Evolutionary conservation across 2,888 invertebrate genomes (phyloP).

Genomic region (Drosophila quinaria): DNA sequence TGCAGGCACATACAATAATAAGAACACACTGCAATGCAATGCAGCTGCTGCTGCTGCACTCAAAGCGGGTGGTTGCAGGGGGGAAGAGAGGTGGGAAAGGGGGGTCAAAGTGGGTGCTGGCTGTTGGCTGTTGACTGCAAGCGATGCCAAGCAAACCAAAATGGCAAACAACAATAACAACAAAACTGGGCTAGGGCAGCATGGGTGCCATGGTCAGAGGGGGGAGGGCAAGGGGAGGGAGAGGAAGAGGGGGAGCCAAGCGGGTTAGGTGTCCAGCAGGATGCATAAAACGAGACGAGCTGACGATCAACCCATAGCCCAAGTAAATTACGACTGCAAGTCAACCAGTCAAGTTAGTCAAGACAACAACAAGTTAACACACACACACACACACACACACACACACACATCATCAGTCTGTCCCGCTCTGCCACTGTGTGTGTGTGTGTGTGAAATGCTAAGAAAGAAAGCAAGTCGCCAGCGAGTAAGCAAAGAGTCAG

Average conservation of each 20-base stretch:
- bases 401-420: slow-evolving; percentile 2
- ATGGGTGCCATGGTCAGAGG: background rate
- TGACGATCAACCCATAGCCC: slow-evolving; percentile 81
- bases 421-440: slow-evolving; percentile 8
- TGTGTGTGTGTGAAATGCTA: slow-evolving; percentile 53
- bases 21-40: slow-evolving; percentile 74
- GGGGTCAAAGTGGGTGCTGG: slow-evolving; percentile 49
- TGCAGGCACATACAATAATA: slow-evolving; percentile 64
- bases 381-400: slow-evolving; percentile 33
- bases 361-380: slow-evolving; percentile 72
- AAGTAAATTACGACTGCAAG: slow-evolving; percentile 81
- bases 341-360: slow-evolving; percentile 80
- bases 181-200: slow-evolving; percentile 54
- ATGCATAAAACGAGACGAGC: slow-evolving; percentile 58
- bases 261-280: slow-evolving; percentile 57
- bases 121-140: slow-evolving; percentile 2
- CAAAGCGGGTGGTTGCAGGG: slow-evolving; percentile 10
- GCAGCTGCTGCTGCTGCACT: slow-evolving; percentile 35
- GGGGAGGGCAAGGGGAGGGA: background rate
- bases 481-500: slow-evolving; percentile 29
- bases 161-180: slow-evolving; percentile 50
- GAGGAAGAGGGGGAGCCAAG: slow-evolving; percentile 8
- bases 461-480: slow-evolving; percentile 74
- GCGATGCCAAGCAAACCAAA: slow-evolving; percentile 60
- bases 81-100: background rate